A percentile compares a stretch with the other conserved stretches of the same genome.
phyloP scores from a whole-genome alignment of 2,888 invertebrate species.

The Malacosoma neustria region DNA sequence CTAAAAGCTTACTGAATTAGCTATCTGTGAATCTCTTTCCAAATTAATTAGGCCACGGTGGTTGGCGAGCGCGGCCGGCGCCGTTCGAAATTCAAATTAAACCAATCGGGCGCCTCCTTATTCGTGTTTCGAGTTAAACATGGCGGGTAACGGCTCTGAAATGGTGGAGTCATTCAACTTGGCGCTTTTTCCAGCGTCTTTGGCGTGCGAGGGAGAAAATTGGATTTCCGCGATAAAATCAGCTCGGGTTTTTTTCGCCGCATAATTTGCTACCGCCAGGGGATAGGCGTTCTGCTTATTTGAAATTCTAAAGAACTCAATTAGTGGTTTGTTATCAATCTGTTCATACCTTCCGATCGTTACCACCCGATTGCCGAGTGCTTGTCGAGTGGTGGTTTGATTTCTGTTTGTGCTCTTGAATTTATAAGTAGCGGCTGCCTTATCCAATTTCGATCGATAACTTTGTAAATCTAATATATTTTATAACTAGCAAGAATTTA shows the following conservation, averaged over 20 bases:
- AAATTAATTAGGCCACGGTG: slow-evolving; percentile 66
- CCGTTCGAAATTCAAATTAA: slow-evolving; percentile 73
- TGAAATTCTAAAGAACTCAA: slow-evolving; percentile 58
- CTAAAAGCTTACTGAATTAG: slow-evolving; percentile 66
- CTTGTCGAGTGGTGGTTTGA: neutral
- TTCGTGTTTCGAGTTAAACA: slow-evolving; percentile 70
- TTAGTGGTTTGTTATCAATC: slow-evolving; percentile 42
- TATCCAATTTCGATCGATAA: too few relatives aligned
- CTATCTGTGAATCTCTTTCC: slow-evolving; percentile 65
- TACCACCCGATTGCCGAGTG: neutral
- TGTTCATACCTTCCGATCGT: slow-evolving; percentile 13
- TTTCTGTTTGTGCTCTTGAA: neutral
- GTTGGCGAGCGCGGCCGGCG: slow-evolving; percentile 45
- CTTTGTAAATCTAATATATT: too few relatives aligned
- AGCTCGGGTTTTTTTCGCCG: slow-evolving; percentile 59
- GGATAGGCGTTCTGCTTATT: slow-evolving; percentile 51
- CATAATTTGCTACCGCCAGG: slow-evolving; percentile 55
- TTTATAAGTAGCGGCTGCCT: neutral
- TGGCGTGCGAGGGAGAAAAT: slow-evolving; percentile 73
- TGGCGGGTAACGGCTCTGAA: slow-evolving; percentile 66
- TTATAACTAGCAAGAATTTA: too few relatives aligned
- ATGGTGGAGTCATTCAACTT: slow-evolving; percentile 71
- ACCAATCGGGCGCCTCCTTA: slow-evolving; percentile 74
- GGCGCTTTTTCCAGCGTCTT: slow-evolving; percentile 72
- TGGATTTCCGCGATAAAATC: slow-evolving; percentile 75